Evolutionary conservation across 2,113 vertebrate genomes (phyloP), one percentile per base, ranked within the genome.

Genomic region (Toxotes chatareus): DNA sequence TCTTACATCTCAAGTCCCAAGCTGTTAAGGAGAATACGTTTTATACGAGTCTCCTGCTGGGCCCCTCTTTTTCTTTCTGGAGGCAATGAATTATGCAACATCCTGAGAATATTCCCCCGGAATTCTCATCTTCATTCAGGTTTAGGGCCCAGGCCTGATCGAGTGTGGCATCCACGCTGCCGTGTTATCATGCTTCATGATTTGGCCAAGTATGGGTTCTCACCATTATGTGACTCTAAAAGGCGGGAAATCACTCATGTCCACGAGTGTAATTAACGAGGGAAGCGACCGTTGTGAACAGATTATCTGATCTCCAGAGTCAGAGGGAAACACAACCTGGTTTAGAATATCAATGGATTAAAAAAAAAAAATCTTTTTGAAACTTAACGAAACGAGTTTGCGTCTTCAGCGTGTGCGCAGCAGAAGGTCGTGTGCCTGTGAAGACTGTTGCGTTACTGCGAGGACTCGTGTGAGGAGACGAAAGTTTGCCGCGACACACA

Each of bases 401-500:
- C 44, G 1, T 78, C 73, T 55, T 83, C 13, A 7, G 64, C 42
- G 11, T 42, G 65, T 3, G 49, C 40, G n/a, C 75, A 83, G 70
- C 79, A 88, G 89, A 93, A 86, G 85, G 83, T 77, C 31, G 59
- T 80, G 86, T 79, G 86, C 78, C 81, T 86, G 86, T 67, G 86
- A 87, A 76, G 73, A 79, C 85, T 74, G 76, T 86, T 87, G 68
- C 27, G 66, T 82, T 84, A 62, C 65, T 32, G 66, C 90, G 82
- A 88, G 85, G 83, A 88, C 88, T 92, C 51, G 51, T 85, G 82
- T 51, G 75, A 83, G 70, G 81, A 86, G 56, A 79, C 16, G 84
- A 82, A 94, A 93, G 84, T 94, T 93, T 73, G 82, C 79, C 88
- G 72, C 70, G 61, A 91, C 86, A 80, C 80, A 78, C 65, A 82